These are phyloP conservation scores for Athrips mouffetella DNA, from an alignment of 2,888 invertebrate genomes.

Conservation along the genomic window DNA sequence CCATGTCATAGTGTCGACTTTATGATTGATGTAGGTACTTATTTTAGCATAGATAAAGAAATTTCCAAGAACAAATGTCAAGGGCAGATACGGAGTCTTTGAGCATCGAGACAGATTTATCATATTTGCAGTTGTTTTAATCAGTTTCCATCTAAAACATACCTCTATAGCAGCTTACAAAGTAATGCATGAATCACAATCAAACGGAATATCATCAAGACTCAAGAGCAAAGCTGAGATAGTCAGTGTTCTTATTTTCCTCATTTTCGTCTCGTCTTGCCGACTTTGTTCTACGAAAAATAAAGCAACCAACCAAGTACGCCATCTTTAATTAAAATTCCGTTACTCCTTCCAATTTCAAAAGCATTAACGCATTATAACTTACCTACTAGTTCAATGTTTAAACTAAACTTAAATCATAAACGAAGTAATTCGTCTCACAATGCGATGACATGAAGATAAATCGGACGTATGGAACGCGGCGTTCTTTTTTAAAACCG, in stretches of 20 bases:
- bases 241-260: too few species aligned
- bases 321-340: too few species aligned
- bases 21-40: constrained; percentile 6
- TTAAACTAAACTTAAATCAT: constrained; percentile 12
- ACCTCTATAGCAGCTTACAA: background rate
- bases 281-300: too few species aligned
- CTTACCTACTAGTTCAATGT: constrained; percentile 10
- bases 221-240: too few species aligned
- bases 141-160: background rate
- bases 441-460: constrained; percentile 32
- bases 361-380: constrained; percentile 4
- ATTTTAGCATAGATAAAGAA: constrained; percentile 36
- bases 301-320: too few species aligned
- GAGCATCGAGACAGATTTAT: constrained; percentile 19
- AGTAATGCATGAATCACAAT: background rate
- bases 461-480: constrained; percentile 29
- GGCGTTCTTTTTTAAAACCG: constrained; percentile 43
- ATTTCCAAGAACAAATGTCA: constrained; percentile 39
- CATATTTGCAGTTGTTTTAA: background rate
- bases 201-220: too few species aligned
- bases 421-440: constrained; percentile 14
- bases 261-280: too few species aligned
- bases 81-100: constrained; percentile 29
- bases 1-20: constrained; percentile 13
- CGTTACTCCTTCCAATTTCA: background rate